These are phyloP conservation scores for Carabus problematicus DNA, from an alignment of 2,888 invertebrate genomes.

Conservation along the genomic window DNA sequence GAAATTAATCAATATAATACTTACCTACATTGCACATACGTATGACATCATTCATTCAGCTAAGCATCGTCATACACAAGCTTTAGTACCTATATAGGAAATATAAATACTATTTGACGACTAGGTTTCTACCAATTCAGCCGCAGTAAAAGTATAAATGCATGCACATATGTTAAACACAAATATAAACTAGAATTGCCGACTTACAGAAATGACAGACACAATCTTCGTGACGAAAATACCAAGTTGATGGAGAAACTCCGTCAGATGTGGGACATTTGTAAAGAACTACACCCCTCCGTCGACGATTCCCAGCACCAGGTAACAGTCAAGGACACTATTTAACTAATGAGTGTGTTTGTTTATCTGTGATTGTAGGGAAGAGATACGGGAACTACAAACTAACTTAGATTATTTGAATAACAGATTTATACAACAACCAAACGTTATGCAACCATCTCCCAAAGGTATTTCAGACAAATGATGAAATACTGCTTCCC, in stretches of 20 bases:
- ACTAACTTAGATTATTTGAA: conserved; percentile 75
- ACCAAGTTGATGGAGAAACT: conserved; percentile 68
- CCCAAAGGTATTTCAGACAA: conserved; percentile 27
- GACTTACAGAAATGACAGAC: conserved; percentile 67
- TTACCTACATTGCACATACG: neutral
- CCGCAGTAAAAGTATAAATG: too few relatives aligned
- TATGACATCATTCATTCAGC: too few relatives aligned
- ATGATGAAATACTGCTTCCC: conserved; percentile 5
- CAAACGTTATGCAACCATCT: conserved; percentile 34
- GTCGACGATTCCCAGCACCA: conserved; percentile 48
- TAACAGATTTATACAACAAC: conserved; percentile 56
- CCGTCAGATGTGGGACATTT: conserved; percentile 67
- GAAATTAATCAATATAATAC: neutral
- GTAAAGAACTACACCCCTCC: conserved; percentile 61
- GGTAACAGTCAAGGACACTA: conserved; percentile 47
- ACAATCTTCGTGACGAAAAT: conserved; percentile 68
- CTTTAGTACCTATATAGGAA: too few relatives aligned
- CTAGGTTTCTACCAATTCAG: too few relatives aligned
- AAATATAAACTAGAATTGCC: too few relatives aligned
- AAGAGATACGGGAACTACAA: conserved; percentile 83
- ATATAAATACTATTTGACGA: too few relatives aligned
- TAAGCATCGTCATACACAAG: too few relatives aligned
- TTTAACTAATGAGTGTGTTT: conserved; percentile 53
- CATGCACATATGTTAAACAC: too few relatives aligned
- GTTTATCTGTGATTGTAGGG: conserved; percentile 65